phyloP scores from a whole-genome alignment of 2,888 invertebrate species.

The Ctenicera cuprea region DNA sequence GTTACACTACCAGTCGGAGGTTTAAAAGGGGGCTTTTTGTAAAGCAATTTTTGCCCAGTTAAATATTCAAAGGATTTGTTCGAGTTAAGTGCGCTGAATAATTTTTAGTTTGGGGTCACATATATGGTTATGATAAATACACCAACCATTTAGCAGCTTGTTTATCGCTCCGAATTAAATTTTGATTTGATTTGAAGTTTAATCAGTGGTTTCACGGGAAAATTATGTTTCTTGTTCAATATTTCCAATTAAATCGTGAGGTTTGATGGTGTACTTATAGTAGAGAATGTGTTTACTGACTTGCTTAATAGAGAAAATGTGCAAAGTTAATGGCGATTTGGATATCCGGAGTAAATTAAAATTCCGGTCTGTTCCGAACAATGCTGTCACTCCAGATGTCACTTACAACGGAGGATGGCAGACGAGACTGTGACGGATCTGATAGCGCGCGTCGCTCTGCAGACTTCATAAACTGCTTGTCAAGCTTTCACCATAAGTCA shows the following conservation, averaged over 20 bases:
- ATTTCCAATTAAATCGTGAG: no score
- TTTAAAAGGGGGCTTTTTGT: slow-evolving; percentile 7
- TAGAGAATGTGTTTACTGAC: slow-evolving; percentile 1
- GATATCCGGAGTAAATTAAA: slow-evolving; percentile 68
- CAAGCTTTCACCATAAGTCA: slow-evolving; percentile 54
- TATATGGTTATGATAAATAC: neutral
- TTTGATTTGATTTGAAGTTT: no score
- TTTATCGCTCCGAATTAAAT: no score
- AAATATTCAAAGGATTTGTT: slow-evolving; percentile 1
- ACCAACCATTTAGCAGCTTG: no score
- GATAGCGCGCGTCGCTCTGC: slow-evolving; percentile 58
- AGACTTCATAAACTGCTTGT: slow-evolving; percentile 57
- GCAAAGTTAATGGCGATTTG: slow-evolving; percentile 56
- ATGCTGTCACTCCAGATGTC: slow-evolving; percentile 70
- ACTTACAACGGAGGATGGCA: slow-evolving; percentile 70
- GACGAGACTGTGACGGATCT: slow-evolving; percentile 67
- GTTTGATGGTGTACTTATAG: no score
- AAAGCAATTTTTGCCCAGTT: slow-evolving; percentile 8
- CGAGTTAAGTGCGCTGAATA: neutral
- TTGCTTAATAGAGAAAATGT: slow-evolving; percentile 7
- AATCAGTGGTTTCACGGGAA: no score
- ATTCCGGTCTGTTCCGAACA: slow-evolving; percentile 70
- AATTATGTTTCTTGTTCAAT: no score
- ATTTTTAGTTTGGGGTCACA: neutral
- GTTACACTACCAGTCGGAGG: slow-evolving; percentile 1